Base-by-base conservation (phyloP, 2,888 invertebrate genomes). In the Cryptocheilus praepositus region DNA sequence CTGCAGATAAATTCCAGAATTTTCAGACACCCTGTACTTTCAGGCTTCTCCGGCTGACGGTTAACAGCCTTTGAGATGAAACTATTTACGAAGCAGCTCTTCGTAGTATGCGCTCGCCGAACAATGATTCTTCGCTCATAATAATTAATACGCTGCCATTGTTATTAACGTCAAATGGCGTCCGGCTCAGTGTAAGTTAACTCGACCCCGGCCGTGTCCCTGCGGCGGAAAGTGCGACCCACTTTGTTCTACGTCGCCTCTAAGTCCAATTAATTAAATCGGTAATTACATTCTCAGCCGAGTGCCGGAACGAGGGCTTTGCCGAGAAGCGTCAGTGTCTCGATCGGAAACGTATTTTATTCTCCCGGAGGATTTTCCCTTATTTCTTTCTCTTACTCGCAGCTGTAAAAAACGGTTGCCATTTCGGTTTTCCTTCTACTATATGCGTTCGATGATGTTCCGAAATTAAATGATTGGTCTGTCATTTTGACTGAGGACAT, bases 201-300 rank as follows among this genome's bases (percentile, higher is more conserved):
- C 64, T 59, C 19, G 64, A 36, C 59, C 45, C n/a, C 46, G 18
- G 36, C 16, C 43, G 49, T 22, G 61, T 16, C 36, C 36, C 36
- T 36, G 36, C 36, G 36, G 36, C 43, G 21, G 22, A 45, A 43
- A 58, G 66, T 54, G 63, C 63, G 63, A 64, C 55, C 67, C 62
- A 59, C 61, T 73, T 64, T 53, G 36, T 52, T 56, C 58, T 22
- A 25, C 45, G 53, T 73, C 54, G 46, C 46, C 55, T 53, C 63
- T 61, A 69, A 71, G 72, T 73, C 61, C 73, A 68, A 78, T 78
- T 76, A 70, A 75, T 76, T 78, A 74, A 73, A 73, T 70, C 73
- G 73, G 66, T 80, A 77, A 81, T 81, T 81, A 81, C 73, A 71
- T 74, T 77, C 71, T 62, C 64, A 22, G 68, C 43, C 66, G 54